Base-by-base conservation (phyloP, 2,797 vertebrate genomes). In the Hoplostethus atlanticus region DNA sequence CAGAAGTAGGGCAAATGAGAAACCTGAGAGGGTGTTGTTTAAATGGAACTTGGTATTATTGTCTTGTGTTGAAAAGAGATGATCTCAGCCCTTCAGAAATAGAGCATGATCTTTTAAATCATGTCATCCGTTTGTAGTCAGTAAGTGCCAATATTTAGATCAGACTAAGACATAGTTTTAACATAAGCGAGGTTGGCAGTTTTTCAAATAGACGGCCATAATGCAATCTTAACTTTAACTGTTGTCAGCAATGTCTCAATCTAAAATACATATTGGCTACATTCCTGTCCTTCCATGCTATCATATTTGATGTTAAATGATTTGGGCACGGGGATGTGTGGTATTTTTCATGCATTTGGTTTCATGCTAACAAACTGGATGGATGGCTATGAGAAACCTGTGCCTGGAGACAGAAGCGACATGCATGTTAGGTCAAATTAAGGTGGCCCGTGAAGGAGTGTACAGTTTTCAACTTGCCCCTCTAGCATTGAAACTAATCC, bases 401-500 rank as follows among this genome's bases (percentile, higher is more conserved):
- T 66, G 6, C 12, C 17, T 16, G 17, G 25, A 48, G 36, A 51
- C 13, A 4, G 13, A 0, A 16, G 2, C 38, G 62, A 34, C 76
- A 47, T 64, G 63, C 73, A 40, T 64, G 63, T 68, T 21, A 1
- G 42, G 47, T 36, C 56, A 11, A 30, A 46, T 65, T n/a, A 73
- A 74, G 80, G 56, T 81, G 70, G 30, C 6, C 46, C 55, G 50
- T 36, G 36, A 34, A 68, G 51, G 47, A 65, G 58, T 25, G 46
- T 48, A n/a, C 16, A 55, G 67, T 77, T 79, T 84, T 80, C 74
- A 42, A 34, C 64, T 59, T 55, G 9, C 53, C 36, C 66, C 58
- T 17, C 13, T 47, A 56, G 58, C 68, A 42, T 58, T 30, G n/a
- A 77, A 79, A 83, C 68, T 83, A 90, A 92, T 91, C 80, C 55